Evolutionary conservation across 2,888 invertebrate species (phyloP).

Genomic region (Melanotus villosus): DNA sequence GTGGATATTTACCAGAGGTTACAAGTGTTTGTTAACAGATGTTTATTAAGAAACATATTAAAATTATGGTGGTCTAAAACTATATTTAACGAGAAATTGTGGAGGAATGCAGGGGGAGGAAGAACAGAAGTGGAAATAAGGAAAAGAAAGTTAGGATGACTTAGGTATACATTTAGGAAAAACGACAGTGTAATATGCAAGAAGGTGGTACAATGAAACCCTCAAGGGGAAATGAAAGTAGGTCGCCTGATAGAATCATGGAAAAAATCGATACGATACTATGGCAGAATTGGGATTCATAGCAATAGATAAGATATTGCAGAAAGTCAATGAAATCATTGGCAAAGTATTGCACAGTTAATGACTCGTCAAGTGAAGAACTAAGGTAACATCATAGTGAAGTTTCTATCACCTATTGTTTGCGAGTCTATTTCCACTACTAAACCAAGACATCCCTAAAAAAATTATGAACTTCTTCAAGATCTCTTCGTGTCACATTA

Average conservation of each 20-base stretch:
- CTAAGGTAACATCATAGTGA: too few relatives aligned
- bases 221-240: neutral
- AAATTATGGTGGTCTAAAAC: too few relatives aligned
- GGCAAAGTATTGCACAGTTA: neutral
- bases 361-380: too few relatives aligned
- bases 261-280: neutral
- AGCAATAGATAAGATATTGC: neutral
- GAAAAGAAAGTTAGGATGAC: neutral
- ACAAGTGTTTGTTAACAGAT: too few relatives aligned
- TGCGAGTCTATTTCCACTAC: too few relatives aligned
- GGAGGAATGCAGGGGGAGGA: neutral
- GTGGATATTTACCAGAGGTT: too few relatives aligned
- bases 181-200: neutral
- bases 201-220: neutral
- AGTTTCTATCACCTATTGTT: too few relatives aligned
- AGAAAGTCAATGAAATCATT: neutral
- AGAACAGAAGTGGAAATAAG: neutral
- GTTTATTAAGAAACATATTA: too few relatives aligned
- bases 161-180: neutral
- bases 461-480: too few relatives aligned
- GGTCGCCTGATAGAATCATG: neutral
- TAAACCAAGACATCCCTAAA: too few relatives aligned
- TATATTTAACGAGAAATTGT: neutral
- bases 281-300: neutral
- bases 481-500: too few relatives aligned